Conservation (phyloP, 35 echinoderm and acorn worm genomes). For the Holothuria glaberrima region DNA sequence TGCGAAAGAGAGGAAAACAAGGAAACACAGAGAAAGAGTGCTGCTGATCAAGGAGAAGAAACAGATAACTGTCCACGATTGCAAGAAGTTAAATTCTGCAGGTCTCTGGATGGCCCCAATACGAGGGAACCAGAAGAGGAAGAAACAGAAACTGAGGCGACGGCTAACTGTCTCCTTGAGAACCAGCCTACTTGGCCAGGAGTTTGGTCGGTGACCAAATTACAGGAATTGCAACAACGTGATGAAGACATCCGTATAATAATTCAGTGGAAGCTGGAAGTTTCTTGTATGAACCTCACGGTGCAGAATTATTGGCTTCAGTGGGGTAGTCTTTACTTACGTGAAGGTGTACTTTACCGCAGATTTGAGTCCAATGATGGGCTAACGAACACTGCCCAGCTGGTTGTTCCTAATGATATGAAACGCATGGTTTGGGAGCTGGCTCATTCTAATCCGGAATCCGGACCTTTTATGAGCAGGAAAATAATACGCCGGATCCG, state of each 20-base stretch:
- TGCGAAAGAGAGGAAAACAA: neutral
- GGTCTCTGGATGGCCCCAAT: neutral
- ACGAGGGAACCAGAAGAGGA: neutral
- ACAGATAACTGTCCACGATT: no score
- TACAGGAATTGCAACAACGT: no score
- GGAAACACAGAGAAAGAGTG: neutral
- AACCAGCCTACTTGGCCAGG: no score
- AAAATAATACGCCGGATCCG: neutral
- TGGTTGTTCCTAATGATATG: neutral
- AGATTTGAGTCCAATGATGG: neutral
- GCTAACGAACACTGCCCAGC: neutral
- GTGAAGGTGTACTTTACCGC: no score
- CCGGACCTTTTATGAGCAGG: slow-evolving; percentile 6
- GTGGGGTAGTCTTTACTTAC: no score
- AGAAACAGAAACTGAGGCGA: neutral
- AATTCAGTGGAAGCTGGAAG: no score
- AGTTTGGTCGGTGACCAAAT: no score
- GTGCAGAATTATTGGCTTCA: no score
- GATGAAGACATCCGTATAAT: no score
- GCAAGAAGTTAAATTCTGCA: neutral
- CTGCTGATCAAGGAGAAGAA: neutral
- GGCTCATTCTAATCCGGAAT: neutral
- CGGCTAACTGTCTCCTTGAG: neutral
- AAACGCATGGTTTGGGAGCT: neutral
- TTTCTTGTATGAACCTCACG: no score